phyloP scores from a whole-genome alignment of 37 sponge, comb jelly and placozoan species.

The Haliclona indistincta region DNA sequence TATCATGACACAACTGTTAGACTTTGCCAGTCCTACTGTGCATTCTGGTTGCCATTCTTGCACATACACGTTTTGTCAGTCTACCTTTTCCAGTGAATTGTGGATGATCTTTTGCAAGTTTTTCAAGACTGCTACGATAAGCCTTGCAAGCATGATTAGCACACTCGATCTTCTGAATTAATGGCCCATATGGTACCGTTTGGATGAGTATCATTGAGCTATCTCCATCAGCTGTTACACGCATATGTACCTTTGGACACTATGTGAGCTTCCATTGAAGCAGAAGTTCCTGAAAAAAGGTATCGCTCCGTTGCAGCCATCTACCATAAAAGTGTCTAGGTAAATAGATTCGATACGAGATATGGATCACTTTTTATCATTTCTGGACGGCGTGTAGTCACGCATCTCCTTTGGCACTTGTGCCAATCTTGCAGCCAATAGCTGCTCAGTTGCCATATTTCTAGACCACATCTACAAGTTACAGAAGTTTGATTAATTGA shows the following conservation, averaged over 20 bases:
- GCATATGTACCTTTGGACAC: slow-evolving; percentile 5
- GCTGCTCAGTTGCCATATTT: no score
- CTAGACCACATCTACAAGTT: no score
- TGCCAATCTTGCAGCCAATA: no score
- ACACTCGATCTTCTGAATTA: slow-evolving; percentile 14
- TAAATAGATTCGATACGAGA: no score
- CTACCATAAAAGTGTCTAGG: no score
- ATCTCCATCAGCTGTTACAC: neutral
- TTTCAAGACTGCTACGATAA: slow-evolving; percentile 23
- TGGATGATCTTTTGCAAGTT: slow-evolving; percentile 20
- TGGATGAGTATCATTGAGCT: neutral
- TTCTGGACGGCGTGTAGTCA: no score
- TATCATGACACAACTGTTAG: slow-evolving; percentile 22
- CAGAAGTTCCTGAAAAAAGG: slow-evolving; percentile 17
- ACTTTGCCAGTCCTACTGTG: slow-evolving; percentile 16
- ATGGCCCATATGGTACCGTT: neutral
- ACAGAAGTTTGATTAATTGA: no score
- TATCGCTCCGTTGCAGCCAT: no score
- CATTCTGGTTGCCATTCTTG: slow-evolving; percentile 7
- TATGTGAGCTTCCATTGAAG: slow-evolving; percentile 31
- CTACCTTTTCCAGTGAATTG: slow-evolving; percentile 10
- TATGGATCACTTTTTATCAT: no score
- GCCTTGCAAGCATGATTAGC: slow-evolving; percentile 19
- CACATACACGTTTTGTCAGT: neutral
- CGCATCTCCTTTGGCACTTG: no score